These are phyloP conservation scores for Isurus oxyrinchus DNA, from an alignment of 2,113 vertebrate species.

Conservation along the genomic window DNA sequence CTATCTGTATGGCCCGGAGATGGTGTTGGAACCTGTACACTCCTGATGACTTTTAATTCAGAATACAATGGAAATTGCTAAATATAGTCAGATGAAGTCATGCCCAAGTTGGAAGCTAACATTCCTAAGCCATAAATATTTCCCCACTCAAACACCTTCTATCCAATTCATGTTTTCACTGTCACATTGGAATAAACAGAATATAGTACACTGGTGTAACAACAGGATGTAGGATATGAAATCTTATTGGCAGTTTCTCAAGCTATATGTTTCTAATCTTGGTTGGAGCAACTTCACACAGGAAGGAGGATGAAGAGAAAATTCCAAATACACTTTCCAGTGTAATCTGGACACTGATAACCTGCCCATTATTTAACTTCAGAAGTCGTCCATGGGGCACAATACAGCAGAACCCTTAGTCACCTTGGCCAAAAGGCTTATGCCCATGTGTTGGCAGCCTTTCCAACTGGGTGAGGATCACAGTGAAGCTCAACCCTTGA, in stretches of 20 bases:
- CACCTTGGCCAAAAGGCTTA: not conserved
- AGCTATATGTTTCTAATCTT: not conserved
- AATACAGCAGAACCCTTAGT: not conserved
- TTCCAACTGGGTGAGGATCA: not conserved
- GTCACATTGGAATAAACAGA: not conserved
- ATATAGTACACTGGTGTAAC: not conserved
- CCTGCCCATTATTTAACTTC: not conserved
- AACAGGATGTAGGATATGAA: not conserved
- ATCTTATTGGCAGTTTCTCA: not conserved
- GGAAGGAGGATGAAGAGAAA: not conserved
- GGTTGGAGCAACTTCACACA: not conserved
- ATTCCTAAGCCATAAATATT: not conserved
- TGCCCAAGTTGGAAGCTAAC: not conserved
- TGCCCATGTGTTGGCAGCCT: not conserved
- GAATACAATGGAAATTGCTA: not conserved
- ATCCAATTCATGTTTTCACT: not conserved
- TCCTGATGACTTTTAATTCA: not conserved
- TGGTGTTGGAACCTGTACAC: not conserved
- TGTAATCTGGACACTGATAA: not conserved
- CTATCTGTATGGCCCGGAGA: not conserved
- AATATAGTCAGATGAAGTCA: not conserved
- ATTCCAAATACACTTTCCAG: not conserved
- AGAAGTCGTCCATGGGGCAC: no score
- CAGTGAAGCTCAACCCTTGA: not conserved
- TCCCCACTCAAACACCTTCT: not conserved